Conservation (phyloP, 2,113 vertebrate genomes). For the Rallus limicola region DNA sequence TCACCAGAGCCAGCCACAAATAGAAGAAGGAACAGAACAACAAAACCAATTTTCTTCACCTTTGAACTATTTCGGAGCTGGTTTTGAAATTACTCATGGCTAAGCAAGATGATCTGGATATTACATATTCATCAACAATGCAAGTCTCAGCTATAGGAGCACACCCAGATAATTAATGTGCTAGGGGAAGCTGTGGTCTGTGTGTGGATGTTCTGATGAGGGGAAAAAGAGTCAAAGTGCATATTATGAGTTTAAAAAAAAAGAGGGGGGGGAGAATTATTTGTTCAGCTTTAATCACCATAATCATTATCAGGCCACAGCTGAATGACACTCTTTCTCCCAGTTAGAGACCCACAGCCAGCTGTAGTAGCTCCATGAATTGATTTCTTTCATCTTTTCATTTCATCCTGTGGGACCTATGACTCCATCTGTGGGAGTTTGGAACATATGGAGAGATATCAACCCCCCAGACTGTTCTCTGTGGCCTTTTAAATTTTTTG, state of each 20-base stretch:
- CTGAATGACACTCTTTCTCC: not conserved
- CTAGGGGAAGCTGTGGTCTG: not conserved
- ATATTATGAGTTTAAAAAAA: not conserved
- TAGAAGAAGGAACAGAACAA: not conserved
- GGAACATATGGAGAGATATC: constrained; percentile 49
- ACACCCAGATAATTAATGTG: not conserved
- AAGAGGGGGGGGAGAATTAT: not conserved
- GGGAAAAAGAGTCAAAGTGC: not conserved
- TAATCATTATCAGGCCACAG: constrained; percentile 35
- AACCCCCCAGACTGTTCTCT: not conserved
- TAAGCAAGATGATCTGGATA: not conserved
- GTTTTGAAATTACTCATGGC: not conserved
- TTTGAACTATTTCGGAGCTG: not conserved
- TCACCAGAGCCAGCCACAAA: not conserved
- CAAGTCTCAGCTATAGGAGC: not conserved
- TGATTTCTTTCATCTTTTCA: constrained; percentile 57
- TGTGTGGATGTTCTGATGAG: not conserved
- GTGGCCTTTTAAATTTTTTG: not conserved
- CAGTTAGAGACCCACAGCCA: not conserved
- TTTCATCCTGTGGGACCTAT: constrained; percentile 34
- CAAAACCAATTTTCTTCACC: not conserved
- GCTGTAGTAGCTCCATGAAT: constrained; percentile 20
- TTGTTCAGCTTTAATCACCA: constrained; percentile 49
- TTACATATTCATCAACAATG: not conserved
- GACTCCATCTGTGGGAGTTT: constrained; percentile 35